Percentiles rank a stretch among this genome's conserved stretches.
phyloP scores from a whole-genome alignment of 2,888 invertebrate species.

The Hedya salicella region DNA sequence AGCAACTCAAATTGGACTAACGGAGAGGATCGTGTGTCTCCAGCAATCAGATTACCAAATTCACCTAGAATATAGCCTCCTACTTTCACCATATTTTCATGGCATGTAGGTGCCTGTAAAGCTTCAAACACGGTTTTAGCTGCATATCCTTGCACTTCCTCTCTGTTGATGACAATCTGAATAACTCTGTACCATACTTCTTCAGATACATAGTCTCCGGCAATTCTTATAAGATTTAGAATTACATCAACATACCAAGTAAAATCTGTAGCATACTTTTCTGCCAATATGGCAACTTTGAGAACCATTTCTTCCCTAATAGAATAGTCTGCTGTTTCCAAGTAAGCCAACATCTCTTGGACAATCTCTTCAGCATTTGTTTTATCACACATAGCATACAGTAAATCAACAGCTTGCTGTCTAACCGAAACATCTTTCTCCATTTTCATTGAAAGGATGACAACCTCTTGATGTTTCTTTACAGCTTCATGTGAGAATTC shows the following conservation, averaged over 20 bases:
- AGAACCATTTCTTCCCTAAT: constrained; percentile 99
- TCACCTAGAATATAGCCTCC: constrained; percentile 99
- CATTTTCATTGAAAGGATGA: constrained; percentile 99
- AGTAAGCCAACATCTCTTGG: constrained; percentile 99
- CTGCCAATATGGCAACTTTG: constrained; percentile 99
- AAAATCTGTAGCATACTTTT: constrained; percentile 99
- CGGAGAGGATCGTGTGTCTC: constrained; percentile 98
- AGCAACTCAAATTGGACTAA: constrained; percentile 98
- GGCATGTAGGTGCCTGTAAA: constrained; percentile 99
- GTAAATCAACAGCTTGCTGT: constrained; percentile 98
- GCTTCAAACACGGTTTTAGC: constrained; percentile 99
- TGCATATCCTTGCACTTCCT: constrained; percentile 99
- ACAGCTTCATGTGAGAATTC: constrained; percentile 99
- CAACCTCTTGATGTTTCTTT: constrained; percentile 99
- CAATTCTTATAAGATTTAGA: constrained; percentile 98
- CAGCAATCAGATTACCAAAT: constrained; percentile 99
- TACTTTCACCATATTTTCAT: constrained; percentile 99
- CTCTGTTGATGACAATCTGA: constrained; percentile 99
- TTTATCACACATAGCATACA: constrained; percentile 99
- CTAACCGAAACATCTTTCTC: constrained; percentile 99
- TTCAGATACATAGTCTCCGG: constrained; percentile 99
- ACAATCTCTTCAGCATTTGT: constrained; percentile 99
- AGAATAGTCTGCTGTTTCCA: constrained; percentile 99
- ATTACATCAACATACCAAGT: constrained; percentile 99
- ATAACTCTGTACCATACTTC: constrained; percentile 99